These are phyloP conservation scores for Hyperoplus lanceolatus DNA, from an alignment of 2,797 vertebrate species.

Conservation along the genomic window DNA sequence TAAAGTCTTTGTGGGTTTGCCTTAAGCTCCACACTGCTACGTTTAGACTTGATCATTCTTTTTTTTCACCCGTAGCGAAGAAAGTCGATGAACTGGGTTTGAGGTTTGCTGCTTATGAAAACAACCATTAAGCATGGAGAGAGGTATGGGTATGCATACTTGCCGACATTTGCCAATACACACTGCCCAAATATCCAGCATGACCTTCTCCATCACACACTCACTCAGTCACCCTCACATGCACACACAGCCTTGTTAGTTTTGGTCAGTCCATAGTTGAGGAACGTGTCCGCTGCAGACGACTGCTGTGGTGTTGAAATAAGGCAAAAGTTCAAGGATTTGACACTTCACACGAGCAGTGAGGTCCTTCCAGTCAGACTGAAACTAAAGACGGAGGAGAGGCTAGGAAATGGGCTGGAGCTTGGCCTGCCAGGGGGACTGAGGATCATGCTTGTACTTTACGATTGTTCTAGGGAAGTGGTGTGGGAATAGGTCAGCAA, in stretches of 20 bases:
- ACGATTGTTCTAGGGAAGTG: slow-evolving; percentile 63
- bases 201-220: slow-evolving; percentile 55
- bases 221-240: slow-evolving; percentile 43
- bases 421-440: slow-evolving; percentile 18
- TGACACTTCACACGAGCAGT: slow-evolving; percentile 45
- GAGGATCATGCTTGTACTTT: slow-evolving; percentile 50
- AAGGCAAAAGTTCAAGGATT: slow-evolving; percentile 48
- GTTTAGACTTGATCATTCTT: slow-evolving; percentile 37
- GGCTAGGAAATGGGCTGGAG: slow-evolving; percentile 42
- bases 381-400: slow-evolving; percentile 54
- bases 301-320: slow-evolving; percentile 57
- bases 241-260: slow-evolving; percentile 50
- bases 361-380: slow-evolving; percentile 63
- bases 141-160: slow-evolving; percentile 32
- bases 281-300: slow-evolving; percentile 46
- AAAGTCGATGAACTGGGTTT: slow-evolving; percentile 46
- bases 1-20: slow-evolving; percentile 53
- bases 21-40: slow-evolving; percentile 47
- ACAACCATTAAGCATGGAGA: slow-evolving; percentile 59
- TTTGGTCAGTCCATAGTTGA: slow-evolving; percentile 55
- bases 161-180: slow-evolving; percentile 44
- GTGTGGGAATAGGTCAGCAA: slow-evolving; percentile 54
- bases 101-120: slow-evolving; percentile 65
- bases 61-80: slow-evolving; percentile 41
- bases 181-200: slow-evolving; percentile 43